Percentiles rank a stretch among this genome's conserved stretches.
Conservation (phyloP, 2,113 vertebrate genomes). For the Epinephelus lanceolatus region DNA sequence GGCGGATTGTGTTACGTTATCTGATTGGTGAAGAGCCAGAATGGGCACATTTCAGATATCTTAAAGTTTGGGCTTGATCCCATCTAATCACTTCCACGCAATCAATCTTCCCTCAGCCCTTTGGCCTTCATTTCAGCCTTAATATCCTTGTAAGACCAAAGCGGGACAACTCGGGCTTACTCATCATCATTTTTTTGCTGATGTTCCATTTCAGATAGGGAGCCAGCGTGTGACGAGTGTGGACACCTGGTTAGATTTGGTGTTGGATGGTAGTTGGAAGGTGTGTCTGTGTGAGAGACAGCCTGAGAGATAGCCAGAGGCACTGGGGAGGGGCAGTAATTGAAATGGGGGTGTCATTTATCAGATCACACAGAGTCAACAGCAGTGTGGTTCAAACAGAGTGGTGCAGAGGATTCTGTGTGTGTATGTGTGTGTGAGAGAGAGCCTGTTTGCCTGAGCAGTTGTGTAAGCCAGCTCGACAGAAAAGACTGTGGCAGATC, state of each 20-base stretch:
- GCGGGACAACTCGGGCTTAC: not conserved
- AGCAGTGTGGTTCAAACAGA: constrained; percentile 48
- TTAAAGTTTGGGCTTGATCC: not conserved
- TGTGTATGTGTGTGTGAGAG: constrained; percentile 10
- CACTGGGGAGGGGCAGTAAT: constrained; percentile 56
- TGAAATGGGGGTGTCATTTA: constrained; percentile 62
- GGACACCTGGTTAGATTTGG: constrained; percentile 7
- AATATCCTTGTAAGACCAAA: constrained; percentile 5
- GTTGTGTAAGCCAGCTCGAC: constrained; percentile 49
- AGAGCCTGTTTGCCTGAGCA: constrained; percentile 12
- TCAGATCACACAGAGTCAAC: constrained; percentile 55
- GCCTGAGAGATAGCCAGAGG: constrained; percentile 30
- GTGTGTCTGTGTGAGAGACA: constrained; percentile 22
- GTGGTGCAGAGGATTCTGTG: constrained; percentile 8
- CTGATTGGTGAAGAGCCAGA: constrained; percentile 23
- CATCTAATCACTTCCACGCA: not conserved
- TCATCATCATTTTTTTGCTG: constrained; percentile 32
- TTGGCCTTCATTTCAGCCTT: constrained; percentile 15
- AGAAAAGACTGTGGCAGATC: constrained; percentile 62
- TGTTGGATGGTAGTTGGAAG: not conserved
- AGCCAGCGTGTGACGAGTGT: constrained; percentile 4
- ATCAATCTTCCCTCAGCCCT: constrained; percentile 7
- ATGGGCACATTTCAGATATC: constrained; percentile 13
- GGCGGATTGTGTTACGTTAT: constrained; percentile 24
- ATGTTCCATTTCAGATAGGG: constrained; percentile 8